phyloP scores from a whole-genome alignment of 2,113 vertebrate species.

The Aix galericulata region DNA sequence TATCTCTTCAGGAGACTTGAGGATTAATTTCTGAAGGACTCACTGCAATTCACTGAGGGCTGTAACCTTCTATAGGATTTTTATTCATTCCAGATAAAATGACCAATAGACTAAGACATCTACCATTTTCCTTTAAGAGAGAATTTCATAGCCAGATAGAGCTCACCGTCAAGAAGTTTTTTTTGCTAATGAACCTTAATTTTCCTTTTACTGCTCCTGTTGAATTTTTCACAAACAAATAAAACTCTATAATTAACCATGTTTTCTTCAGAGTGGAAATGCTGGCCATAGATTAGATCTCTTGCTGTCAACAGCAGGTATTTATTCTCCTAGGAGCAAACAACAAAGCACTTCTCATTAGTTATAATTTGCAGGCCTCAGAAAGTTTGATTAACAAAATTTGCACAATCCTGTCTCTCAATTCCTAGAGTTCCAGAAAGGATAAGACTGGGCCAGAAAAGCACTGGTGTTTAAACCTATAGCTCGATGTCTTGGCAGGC shows the following conservation, averaged over 20 bases:
- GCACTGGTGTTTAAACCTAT: neutral
- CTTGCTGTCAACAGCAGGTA: conserved; percentile 15
- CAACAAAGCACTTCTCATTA: neutral
- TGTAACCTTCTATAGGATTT: neutral
- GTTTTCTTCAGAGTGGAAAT: conserved; percentile 2
- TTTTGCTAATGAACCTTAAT: conserved; percentile 3
- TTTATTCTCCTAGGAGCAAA: conserved; percentile 13
- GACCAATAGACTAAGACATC: neutral
- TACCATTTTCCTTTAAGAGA: neutral
- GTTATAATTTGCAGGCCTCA: neutral
- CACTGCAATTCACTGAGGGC: neutral
- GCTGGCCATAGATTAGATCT: neutral
- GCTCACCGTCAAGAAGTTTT: neutral
- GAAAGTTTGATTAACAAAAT: conserved; percentile 9
- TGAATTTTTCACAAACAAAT: conserved; percentile 40
- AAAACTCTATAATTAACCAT: conserved; percentile 1
- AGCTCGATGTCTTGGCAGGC: neutral
- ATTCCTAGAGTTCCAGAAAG: neutral
- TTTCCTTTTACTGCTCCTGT: conserved; percentile 5
- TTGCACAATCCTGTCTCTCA: neutral
- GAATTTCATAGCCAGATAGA: neutral
- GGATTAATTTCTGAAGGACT: neutral
- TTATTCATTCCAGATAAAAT: neutral
- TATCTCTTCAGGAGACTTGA: neutral
- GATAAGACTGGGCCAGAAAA: neutral